Base-by-base conservation (phyloP, 2,888 invertebrate genomes). In the Lissocephala sabroskyi region DNA sequence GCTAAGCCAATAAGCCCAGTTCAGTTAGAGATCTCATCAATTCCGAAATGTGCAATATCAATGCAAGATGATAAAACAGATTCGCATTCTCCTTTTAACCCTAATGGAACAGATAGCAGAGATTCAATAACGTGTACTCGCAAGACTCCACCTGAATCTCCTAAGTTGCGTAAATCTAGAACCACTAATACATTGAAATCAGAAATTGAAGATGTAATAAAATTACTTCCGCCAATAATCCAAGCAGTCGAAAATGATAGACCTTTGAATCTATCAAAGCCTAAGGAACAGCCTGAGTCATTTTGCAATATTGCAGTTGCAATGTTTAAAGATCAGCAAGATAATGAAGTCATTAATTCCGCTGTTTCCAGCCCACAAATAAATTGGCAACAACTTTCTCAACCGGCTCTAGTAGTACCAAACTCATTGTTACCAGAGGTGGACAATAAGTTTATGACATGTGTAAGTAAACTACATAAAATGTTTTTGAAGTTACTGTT, bases 201-300 rank as follows among this genome's bases (percentile, higher is more conserved):
- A n/a, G n/a, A n/a, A n/a, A n/a, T n/a, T n/a, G n/a, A n/a, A n/a
- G n/a, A n/a, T n/a, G n/a, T n/a, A n/a, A n/a, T n/a, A n/a, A n/a
- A n/a, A n/a, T n/a, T n/a, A 17, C 60, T 41, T 19, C 30, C 59
- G 3, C 41, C n/a, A n/a, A n/a, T n/a, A n/a, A n/a, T n/a, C n/a
- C 90, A 92, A 0, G 95, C 95, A 81, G 89, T 93, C 5, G 71
- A 93, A 84, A 90, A 92, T 0, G 96, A 96, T 82, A 89, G 93
- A 1, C 96, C 96, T 1, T 87, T 97, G 35, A 96, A 96, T 85
- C 88, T 96, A 44, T 92, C 92, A 77, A 96, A 96, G 85, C 96
- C 96, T 49, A 92, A 95, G 45, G 87, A 87, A 10, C 89, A 90
- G 2, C 87, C 87, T 1, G 87, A 87, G 9, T 79, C 81, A 16